A percentile compares a stretch with the other conserved stretches of the same genome.
Evolutionary conservation across 2,113 vertebrate species (phyloP).

Genomic region (Pogonocichla stellata): DNA sequence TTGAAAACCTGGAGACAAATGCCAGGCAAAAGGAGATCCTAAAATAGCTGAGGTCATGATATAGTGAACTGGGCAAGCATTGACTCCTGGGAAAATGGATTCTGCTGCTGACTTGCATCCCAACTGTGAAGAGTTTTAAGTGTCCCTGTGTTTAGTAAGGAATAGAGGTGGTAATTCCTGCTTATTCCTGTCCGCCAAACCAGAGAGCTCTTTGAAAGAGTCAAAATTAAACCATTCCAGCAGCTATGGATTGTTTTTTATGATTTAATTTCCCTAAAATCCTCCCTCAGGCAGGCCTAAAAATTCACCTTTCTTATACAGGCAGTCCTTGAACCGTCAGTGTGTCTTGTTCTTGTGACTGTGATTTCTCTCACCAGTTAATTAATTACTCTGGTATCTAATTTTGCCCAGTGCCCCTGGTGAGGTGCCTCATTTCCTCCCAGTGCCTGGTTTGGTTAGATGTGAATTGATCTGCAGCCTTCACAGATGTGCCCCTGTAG

Average conservation of each 20-base stretch:
- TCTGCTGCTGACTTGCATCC: neutral
- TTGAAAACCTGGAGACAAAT: neutral
- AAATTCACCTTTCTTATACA: neutral
- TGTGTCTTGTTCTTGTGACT: neutral
- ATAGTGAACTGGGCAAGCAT: neutral
- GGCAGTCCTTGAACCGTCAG: neutral
- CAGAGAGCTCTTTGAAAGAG: neutral
- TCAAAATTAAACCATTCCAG: neutral
- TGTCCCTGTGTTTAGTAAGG: neutral
- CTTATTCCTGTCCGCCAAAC: neutral
- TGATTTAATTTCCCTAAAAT: neutral
- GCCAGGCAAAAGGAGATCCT: neutral
- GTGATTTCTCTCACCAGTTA: neutral
- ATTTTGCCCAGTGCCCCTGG: neutral
- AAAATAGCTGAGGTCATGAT: neutral
- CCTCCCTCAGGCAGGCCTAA: neutral
- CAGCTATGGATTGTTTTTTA: neutral
- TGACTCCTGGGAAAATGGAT: neutral
- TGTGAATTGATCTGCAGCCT: fast-evolving
- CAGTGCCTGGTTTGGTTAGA: neutral
- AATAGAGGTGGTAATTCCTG: neutral
- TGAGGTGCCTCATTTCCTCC: neutral
- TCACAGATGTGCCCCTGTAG: neutral
- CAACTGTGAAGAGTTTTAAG: fast-evolving
- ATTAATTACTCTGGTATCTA: fast-evolving